These are phyloP conservation scores for Tetragonisca angustula DNA, from an alignment of 2,888 invertebrate species.

Conservation along the genomic window DNA sequence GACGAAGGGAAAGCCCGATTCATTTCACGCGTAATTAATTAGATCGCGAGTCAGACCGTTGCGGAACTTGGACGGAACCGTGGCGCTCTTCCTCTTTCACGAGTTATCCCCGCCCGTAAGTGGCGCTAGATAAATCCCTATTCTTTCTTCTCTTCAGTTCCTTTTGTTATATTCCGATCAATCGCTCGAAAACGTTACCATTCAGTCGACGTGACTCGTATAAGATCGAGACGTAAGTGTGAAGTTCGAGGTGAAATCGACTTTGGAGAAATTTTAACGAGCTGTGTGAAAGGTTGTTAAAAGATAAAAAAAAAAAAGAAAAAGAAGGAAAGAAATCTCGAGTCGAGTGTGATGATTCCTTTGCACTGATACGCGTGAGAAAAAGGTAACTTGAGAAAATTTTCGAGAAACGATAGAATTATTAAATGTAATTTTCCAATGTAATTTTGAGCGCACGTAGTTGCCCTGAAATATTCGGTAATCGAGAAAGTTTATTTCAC, in stretches of 20 bases:
- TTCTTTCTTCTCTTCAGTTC: background rate
- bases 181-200: background rate
- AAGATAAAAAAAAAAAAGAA: slow-evolving; percentile 9
- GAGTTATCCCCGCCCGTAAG: background rate
- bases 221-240: background rate
- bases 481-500: too few species aligned
- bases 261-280: background rate
- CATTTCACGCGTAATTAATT: slow-evolving; percentile 18
- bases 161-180: background rate
- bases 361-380: background rate
- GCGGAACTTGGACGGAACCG: slow-evolving; percentile 35
- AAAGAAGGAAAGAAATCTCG: too few species aligned
- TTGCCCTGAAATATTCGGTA: too few species aligned
- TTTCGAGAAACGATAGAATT: background rate
- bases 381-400: background rate
- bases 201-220: too few species aligned
- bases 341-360: slow-evolving; percentile 17
- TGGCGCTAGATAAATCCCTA: background rate
- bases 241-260: background rate
- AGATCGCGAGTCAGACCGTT: slow-evolving; percentile 23
- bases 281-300: slow-evolving; percentile 23
- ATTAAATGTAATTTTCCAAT: too few species aligned
- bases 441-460: too few species aligned
- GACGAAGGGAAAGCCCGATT: too few species aligned
- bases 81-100: slow-evolving; percentile 1